Conservation (phyloP, 2,113 vertebrate species). For the Promerops cafer region DNA sequence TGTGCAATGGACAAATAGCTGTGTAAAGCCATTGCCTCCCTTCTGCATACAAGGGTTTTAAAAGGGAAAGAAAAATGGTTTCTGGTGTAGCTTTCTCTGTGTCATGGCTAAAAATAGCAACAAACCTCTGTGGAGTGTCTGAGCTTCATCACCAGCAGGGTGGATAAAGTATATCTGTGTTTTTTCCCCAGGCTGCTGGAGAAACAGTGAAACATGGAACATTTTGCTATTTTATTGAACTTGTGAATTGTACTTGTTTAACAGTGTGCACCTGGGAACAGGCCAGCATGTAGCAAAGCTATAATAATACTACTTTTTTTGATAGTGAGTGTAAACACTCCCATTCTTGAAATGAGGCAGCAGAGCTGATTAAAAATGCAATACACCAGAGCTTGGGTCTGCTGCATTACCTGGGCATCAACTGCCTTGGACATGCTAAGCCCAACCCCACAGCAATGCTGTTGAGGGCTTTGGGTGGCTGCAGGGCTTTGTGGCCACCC, state of each 20-base stretch:
- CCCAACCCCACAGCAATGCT: not conserved
- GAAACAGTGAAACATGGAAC: not conserved
- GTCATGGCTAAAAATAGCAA: not conserved
- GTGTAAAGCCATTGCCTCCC: not conserved
- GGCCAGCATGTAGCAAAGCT: not conserved
- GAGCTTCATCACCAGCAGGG: not conserved
- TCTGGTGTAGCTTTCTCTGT: not conserved
- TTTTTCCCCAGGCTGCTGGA: not conserved
- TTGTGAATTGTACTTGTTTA: not conserved
- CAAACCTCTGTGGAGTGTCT: not conserved
- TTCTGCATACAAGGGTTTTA: not conserved
- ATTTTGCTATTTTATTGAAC: not conserved
- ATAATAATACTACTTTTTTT: not conserved
- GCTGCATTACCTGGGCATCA: not conserved
- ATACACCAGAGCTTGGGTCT: not conserved
- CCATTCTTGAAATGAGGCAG: not conserved
- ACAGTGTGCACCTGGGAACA: not conserved
- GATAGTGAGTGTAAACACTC: not conserved
- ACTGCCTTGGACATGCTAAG: not conserved
- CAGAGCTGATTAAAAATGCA: not conserved
- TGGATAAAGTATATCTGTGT: not conserved
- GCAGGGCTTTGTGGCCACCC: not conserved
- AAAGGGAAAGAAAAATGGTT: not conserved
- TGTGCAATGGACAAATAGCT: not conserved
- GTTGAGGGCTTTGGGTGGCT: not conserved